Conservation (phyloP, 2,888 invertebrate species). For the Acheta domesticus region DNA sequence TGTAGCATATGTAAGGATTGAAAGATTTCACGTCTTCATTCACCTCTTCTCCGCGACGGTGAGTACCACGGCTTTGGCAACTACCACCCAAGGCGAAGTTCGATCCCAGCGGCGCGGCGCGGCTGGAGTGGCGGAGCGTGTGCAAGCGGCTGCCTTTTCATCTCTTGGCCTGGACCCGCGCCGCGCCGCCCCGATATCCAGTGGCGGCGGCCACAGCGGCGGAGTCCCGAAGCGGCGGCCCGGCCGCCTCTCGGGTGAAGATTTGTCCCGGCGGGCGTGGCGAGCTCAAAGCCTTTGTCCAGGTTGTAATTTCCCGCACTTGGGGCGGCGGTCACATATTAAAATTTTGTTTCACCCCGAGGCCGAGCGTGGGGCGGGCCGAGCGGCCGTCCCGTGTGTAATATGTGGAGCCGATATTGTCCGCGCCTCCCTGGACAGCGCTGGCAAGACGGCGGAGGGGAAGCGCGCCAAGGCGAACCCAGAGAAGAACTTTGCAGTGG, state of each 20-base stretch:
- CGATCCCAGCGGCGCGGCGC: background rate
- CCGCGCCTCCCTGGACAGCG: too few relatives aligned
- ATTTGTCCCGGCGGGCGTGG: background rate
- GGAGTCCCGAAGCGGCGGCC: too few relatives aligned
- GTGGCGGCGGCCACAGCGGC: background rate
- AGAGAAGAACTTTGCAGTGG: too few relatives aligned
- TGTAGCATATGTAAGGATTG: too few relatives aligned
- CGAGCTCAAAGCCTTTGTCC: conserved; percentile 4
- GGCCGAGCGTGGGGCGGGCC: background rate
- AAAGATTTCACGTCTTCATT: too few relatives aligned
- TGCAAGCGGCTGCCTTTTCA: background rate
- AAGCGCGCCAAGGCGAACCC: too few relatives aligned
- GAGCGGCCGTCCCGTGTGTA: background rate
- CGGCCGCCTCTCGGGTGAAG: background rate
- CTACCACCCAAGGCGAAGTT: background rate
- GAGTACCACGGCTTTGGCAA: too few relatives aligned
- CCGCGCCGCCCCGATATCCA: background rate
- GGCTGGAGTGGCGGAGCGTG: too few relatives aligned
- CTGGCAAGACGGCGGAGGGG: too few relatives aligned
- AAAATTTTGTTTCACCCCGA: background rate
- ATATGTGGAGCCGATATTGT: background rate
- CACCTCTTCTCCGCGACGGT: too few relatives aligned
- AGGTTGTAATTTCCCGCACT: conserved; percentile 18
- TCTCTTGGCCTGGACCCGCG: background rate
- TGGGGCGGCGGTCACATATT: conserved; percentile 7